Base-by-base conservation (phyloP, 2,113 vertebrate species). In the Catharus minimus region DNA sequence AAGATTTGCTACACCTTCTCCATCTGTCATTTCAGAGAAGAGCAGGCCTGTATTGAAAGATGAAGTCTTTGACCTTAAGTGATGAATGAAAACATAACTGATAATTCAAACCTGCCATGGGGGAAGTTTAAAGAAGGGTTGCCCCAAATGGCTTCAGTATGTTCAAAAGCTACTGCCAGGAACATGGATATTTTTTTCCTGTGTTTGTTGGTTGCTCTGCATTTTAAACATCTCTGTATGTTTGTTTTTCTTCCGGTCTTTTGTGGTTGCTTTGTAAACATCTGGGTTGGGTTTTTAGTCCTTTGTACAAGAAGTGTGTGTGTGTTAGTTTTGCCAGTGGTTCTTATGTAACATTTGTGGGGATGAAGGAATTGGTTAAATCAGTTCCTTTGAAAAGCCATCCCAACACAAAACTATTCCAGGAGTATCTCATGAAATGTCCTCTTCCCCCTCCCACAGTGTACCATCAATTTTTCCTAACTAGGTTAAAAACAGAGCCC, bases 231-330 rank as follows among this genome's bases (percentile, higher is more conserved):
- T 94, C 79, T 92, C 89, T 94, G 81, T 86, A 88, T 86, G 90
- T 94, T 96, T 96, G 88, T 94, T 94, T 94, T 92, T 90, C 84
- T 95, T 95, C 89, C 88, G 85, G 90, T 85, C 90, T 94, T 90
- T 90, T 92, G 92, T 50, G 83, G 90, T 89, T 79, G 81, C 90
- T 95, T 93, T 96, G 93, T 92, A 95, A 96, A 95, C 93, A 95
- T 95, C 88, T 92, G 94, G 90, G 88, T 88, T 94, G 84, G 11
- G 60, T 92, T 87, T 94, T 68, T 9, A 86, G 84, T 44, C 77
- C 88, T 92, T 93, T 93, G 93, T 88, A 85, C 71, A 43, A 88
- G 86, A 53, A 88, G 65, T 76, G 77, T 84, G 57, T 78, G 61
- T 87, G 53, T 76, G 69, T 90, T 82, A 71, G 81, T 55, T 83